A percentile compares a stretch with the other conserved stretches of the same genome.
These are phyloP conservation scores for Dysmachus trigonus DNA, from an alignment of 2,888 invertebrate genomes.

Conservation along the genomic window DNA sequence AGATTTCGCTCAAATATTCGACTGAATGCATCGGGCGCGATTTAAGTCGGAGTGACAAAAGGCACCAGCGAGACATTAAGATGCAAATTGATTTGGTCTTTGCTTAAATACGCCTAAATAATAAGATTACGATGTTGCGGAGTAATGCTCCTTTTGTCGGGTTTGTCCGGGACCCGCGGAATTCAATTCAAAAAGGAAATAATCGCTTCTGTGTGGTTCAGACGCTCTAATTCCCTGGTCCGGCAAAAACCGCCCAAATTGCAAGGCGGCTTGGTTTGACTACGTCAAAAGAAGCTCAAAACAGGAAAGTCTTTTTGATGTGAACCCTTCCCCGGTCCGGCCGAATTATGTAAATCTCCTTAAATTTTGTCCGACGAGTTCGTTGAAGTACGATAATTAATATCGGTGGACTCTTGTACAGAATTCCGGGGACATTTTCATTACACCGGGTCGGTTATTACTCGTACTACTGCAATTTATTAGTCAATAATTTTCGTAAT, in stretches of 20 bases:
- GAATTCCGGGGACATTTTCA: constrained; percentile 21
- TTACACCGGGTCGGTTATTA: not conserved
- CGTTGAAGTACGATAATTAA: constrained; percentile 2
- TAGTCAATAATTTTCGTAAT: not conserved
- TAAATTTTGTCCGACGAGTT: not conserved
- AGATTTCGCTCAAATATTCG: not conserved
- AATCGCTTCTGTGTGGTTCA: not conserved
- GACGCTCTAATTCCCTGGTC: not conserved
- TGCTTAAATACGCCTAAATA: constrained; percentile 11
- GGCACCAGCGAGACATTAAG: constrained; percentile 36
- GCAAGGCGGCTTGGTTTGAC: not conserved
- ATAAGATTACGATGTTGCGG: constrained; percentile 16
- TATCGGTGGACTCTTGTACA: not conserved
- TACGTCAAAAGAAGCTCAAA: not conserved
- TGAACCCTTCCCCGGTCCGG: not conserved
- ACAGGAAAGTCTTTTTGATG: not conserved
- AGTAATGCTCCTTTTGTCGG: not conserved
- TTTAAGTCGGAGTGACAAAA: constrained; percentile 35
- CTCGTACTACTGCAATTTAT: constrained; percentile 15
- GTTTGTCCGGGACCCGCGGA: not conserved
- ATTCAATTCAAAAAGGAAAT: not conserved
- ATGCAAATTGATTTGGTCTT: constrained; percentile 47
- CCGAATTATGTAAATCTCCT: constrained; percentile 32
- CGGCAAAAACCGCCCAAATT: not conserved
- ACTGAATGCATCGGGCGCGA: not conserved